Conservation (phyloP, 2,113 vertebrate genomes). For the Lagopus leucura region DNA sequence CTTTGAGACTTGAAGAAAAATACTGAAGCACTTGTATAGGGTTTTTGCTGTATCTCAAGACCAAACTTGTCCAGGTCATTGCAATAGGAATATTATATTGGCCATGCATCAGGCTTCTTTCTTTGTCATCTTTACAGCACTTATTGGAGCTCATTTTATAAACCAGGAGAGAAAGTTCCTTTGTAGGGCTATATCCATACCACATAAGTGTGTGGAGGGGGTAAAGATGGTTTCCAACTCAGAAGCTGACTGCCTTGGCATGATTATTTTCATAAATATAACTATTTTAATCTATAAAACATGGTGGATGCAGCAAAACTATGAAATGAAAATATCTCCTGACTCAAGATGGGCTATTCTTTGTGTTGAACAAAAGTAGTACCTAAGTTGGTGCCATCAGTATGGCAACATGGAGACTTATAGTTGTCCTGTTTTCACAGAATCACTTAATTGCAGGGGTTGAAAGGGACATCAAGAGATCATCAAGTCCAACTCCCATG, state of each 20-base stretch:
- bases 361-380: not conserved
- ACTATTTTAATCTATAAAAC: not conserved
- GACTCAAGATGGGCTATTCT: not conserved
- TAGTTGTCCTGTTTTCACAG: not conserved
- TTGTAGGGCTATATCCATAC: not conserved
- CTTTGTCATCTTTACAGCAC: not conserved
- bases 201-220: too few relatives aligned
- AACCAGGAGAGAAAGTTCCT: not conserved
- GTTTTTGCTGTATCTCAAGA: not conserved
- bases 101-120: not conserved
- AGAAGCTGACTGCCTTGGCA: not conserved
- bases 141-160: not conserved
- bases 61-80: not conserved
- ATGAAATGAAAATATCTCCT: not conserved
- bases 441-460: too few relatives aligned
- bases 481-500: too few relatives aligned
- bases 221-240: not conserved
- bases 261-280: not conserved
- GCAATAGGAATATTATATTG: not conserved
- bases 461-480: too few relatives aligned
- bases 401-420: not conserved
- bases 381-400: not conserved
- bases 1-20: not conserved
- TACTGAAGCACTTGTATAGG: not conserved
- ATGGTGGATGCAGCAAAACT: accelerated